Conservation (phyloP, 1,140 invertebrate species). For the Drosophila trapezifrons region DNA sequence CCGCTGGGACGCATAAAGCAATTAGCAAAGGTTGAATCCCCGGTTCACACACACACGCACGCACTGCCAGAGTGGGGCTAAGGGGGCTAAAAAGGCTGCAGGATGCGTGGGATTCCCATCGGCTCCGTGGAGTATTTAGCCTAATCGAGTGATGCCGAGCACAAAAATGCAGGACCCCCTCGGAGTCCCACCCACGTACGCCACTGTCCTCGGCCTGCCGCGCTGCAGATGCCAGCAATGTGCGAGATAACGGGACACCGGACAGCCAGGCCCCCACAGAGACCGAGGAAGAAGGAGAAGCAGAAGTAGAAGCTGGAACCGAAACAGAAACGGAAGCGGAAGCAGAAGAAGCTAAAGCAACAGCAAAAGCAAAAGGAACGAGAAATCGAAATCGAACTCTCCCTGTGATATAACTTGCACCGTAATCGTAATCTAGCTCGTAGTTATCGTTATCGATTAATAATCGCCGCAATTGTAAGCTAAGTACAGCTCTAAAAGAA, state of each 20-base stretch:
- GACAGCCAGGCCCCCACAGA: constrained; percentile 35
- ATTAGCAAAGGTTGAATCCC: constrained; percentile 72
- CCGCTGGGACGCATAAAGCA: constrained; percentile 78
- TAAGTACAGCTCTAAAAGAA: constrained; percentile 36
- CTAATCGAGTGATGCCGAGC: constrained; percentile 66
- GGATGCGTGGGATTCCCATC: constrained; percentile 59
- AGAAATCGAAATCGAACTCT: constrained; percentile 78
- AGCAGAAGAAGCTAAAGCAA: constrained; percentile 24
- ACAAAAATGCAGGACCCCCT: constrained; percentile 42
- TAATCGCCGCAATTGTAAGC: constrained; percentile 59
- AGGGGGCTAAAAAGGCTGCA: constrained; percentile 17
- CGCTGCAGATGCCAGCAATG: constrained; percentile 49
- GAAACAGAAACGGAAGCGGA: not conserved
- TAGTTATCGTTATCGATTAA: constrained; percentile 74
- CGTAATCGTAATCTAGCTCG: constrained; percentile 75
- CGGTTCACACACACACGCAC: constrained; percentile 9
- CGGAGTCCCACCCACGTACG: constrained; percentile 16
- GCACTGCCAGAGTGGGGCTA: constrained; percentile 47
- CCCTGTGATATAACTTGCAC: constrained; percentile 83
- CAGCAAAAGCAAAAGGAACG: constrained; percentile 56
- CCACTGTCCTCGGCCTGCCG: constrained; percentile 35
- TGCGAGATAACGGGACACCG: constrained; percentile 60
- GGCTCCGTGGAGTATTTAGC: constrained; percentile 68
- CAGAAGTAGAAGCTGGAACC: constrained; percentile 20
- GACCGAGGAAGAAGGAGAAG: constrained; percentile 39